Base-by-base conservation (phyloP, 1,140 invertebrate species). In the Dryas iulia region DNA sequence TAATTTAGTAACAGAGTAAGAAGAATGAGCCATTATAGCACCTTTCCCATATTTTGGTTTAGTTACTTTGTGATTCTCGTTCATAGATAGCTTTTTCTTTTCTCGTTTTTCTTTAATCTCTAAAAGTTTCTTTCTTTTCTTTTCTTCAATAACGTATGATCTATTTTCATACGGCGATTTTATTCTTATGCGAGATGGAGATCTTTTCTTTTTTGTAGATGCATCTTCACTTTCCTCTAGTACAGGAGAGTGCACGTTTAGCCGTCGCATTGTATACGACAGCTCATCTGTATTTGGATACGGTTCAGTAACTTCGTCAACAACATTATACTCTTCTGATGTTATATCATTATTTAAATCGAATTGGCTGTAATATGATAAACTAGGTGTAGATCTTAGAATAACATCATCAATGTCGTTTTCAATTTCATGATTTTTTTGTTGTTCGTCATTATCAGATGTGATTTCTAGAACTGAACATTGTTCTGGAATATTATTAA, bases 111-210 rank as follows among this genome's bases (percentile, higher is more conserved):
- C 82, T 63, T 82, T 77, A 53, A 91, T 84, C 79, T 91, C 87
- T 35, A 91, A 73, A 14, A 91, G 74, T 35, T 74, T 84, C 52
- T 78, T 84, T 61, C 89, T 65, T 74, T 84, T 89, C 67, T 83
- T 90, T 64, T 91, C 89, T 58, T 90, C 87, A 7, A 89, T 72
- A n/a, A 75, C 52, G 62, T 70, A 64, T 1, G 84, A 85, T 69
- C 84, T 79, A 57, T 91, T 91, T 71, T 89, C 87, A 47, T 91
- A 91, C 0, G 89, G 89, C 54, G 89, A 91, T 71, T 91, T 91
- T 66, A 91, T 78, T 76, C 87, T 74, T 2, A 82, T 59, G 69
- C 68, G 81, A 14, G 78, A 77, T 2, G 85, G 73, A 1, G 87
- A 86, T 65, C 79, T 83, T 59, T 81, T 87, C 54, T 80, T 87